Base-by-base conservation (phyloP, 2,888 invertebrate genomes). In the Pammene fasciana region DNA sequence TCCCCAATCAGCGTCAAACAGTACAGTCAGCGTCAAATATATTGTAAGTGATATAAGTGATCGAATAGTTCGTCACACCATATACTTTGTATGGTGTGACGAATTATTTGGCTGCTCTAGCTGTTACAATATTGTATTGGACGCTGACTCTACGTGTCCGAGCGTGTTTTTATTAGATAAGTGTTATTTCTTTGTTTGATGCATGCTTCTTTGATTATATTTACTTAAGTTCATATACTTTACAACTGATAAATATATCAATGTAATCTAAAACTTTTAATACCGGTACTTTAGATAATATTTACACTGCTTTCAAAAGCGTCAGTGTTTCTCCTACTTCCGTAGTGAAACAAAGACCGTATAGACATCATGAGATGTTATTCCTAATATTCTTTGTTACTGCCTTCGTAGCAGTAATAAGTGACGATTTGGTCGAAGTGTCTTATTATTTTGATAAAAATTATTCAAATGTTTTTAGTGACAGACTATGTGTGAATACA, bases 361-460 rank as follows among this genome's bases (percentile, higher is more conserved):
- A 13, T 54, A 56, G 34, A 54, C 65, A 68, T 52, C 70, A 70
- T 70, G 65, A 60, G 14, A 70, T 70, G 70, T 70, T 70, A 65
- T 55, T 65, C 16, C 41, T 70, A 70, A 54, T 55, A 60, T 14
- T 43, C 55, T 67, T 72, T 34, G 57, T 71, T 68, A 66, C 65
- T 59, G 46, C 68, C 13, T 65, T 75, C n/a, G 62, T 71, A 13
- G 38, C 48, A 61, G 76, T 74, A 46, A 26, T 41, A 26, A 57
- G 71, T 56, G 73, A 72, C 60, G 73, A 75, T 36, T 26, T 75
- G 6, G 50, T 76, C 3, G 76, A 77, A 59, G 73, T 76, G 1
- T 60, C 72, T 38, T 76, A 76, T 68, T 71, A 74, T 13, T 76
- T 75, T 18, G 73, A 75, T 13, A 60, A 57, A 7, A 71, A 74